A percentile compares a stretch with the other conserved stretches of the same genome.
These are phyloP conservation scores for Metaphire vulgaris DNA, from an alignment of 1,140 invertebrate species.

Conservation along the genomic window DNA sequence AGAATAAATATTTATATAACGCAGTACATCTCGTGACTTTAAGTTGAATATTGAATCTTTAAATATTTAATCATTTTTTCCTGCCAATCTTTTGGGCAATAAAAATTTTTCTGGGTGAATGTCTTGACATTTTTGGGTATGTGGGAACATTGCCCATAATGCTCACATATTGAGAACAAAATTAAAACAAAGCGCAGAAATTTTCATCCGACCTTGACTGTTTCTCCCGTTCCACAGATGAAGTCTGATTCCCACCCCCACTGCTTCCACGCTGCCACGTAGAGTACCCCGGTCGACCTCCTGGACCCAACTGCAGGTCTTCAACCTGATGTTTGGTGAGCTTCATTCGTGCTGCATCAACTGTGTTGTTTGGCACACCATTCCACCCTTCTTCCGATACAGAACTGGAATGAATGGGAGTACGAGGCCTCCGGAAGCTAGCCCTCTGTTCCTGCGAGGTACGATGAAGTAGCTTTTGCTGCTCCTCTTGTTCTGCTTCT, in stretches of 20 bases:
- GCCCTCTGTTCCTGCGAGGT: neutral
- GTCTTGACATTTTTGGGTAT: no score
- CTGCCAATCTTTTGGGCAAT: no score
- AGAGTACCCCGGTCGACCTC: conserved; percentile 42
- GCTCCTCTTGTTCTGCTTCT: conserved; percentile 67
- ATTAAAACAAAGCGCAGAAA: no score
- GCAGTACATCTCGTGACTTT: no score
- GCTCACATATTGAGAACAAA: no score
- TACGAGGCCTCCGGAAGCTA: neutral
- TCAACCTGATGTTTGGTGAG: conserved; percentile 29
- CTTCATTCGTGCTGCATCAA: conserved; percentile 3
- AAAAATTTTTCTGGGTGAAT: no score
- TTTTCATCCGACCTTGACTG: conserved; percentile 25
- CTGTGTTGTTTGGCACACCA: neutral
- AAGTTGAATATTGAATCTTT: no score
- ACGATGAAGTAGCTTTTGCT: conserved; percentile 32
- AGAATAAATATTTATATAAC: no score
- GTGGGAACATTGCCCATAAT: no score
- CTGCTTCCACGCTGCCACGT: conserved; percentile 50
- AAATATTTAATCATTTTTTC: no score
- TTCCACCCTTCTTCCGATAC: neutral
- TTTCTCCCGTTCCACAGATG: conserved; percentile 41
- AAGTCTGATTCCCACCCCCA: conserved; percentile 40
- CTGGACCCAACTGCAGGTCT: conserved; percentile 52
- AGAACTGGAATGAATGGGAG: neutral